Conservation (phyloP, 2,113 vertebrate genomes). For the Gymnarchus niloticus region DNA sequence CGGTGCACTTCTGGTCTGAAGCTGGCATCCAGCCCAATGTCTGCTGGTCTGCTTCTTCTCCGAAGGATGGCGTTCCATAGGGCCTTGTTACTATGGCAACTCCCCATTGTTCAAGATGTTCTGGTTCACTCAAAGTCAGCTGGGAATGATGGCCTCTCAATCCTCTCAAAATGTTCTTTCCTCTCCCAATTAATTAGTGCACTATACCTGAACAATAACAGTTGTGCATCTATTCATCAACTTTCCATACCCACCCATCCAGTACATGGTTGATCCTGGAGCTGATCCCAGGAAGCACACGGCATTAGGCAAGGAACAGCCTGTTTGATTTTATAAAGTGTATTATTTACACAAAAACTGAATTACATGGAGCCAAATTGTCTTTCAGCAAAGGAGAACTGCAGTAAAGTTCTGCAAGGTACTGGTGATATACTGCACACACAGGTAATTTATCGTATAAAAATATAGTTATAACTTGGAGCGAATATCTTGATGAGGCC, state of each 20-base stretch:
- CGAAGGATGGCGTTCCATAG: background rate
- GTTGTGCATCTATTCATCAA: background rate
- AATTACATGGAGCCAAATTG: background rate
- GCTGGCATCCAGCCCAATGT: background rate
- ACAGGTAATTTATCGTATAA: background rate
- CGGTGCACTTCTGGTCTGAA: too few species aligned
- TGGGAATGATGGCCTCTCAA: background rate
- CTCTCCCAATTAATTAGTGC: background rate
- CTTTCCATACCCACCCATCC: background rate
- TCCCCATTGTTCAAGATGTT: too few species aligned
- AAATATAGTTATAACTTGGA: background rate
- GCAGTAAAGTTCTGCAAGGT: background rate
- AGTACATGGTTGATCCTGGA: background rate
- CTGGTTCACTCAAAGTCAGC: background rate
- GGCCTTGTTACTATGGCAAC: background rate
- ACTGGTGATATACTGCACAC: background rate
- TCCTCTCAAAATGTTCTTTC: background rate
- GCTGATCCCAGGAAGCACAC: background rate
- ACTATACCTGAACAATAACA: background rate
- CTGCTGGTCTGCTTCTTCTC: background rate
- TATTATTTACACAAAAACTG: background rate
- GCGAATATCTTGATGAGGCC: background rate
- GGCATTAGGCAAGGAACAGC: too few species aligned
- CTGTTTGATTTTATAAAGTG: background rate
- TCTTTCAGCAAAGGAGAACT: background rate